Evolutionary conservation across 2,797 vertebrate genomes (phyloP).

Genomic region (Coccyzus lansbergi): DNA sequence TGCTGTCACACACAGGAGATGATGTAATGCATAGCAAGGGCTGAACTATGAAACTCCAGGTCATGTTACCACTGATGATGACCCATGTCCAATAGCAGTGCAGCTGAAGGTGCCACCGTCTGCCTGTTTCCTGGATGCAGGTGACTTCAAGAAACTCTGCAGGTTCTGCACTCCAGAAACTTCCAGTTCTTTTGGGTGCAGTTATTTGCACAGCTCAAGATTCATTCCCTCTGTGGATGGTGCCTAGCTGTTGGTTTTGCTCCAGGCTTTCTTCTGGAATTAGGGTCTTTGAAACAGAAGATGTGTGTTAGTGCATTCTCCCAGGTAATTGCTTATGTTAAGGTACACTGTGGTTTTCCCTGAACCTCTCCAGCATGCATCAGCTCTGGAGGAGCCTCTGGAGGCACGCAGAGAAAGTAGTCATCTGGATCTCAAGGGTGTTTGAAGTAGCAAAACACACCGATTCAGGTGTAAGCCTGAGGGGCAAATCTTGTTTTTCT

Average conservation of each 20-base stretch:
- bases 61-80: too few relatives aligned
- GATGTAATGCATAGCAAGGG: too few relatives aligned
- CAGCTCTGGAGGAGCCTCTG: background rate
- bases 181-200: rapidly evolving
- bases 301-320: too few relatives aligned
- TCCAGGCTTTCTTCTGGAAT: background rate
- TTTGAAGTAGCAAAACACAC: background rate
- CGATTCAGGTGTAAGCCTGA: background rate
- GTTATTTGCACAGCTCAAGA: background rate
- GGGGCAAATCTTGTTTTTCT: background rate
- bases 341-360: background rate
- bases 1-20: rapidly evolving
- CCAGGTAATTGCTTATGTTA: rapidly evolving
- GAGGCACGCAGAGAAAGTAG: background rate
- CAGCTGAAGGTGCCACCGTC: background rate
- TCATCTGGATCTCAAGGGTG: background rate
- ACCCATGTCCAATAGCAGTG: background rate
- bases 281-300: background rate
- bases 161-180: background rate
- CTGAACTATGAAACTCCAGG: background rate
- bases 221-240: background rate
- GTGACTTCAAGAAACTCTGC: too few relatives aligned
- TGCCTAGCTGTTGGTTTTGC: background rate
- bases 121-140: background rate
- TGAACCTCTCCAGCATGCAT: too few relatives aligned